A percentile compares a stretch with the other conserved stretches of the same genome.
Conservation (phyloP, 2,113 vertebrate genomes). For the Pristiophorus japonicus region DNA sequence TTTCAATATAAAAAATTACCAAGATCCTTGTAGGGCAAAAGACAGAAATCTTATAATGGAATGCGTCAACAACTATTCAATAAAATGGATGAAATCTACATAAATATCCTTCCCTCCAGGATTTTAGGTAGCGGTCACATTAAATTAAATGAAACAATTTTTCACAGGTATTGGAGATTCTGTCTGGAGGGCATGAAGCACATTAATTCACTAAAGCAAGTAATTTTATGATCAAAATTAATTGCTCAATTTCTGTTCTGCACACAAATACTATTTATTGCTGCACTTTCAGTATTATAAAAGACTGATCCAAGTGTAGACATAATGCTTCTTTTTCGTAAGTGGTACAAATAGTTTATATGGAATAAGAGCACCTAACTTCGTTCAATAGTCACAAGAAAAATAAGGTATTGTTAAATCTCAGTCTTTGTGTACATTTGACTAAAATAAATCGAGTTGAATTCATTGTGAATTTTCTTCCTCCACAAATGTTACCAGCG, state of each 20-base stretch:
- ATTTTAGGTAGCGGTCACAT: neutral
- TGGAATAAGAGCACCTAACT: neutral
- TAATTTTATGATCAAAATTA: neutral
- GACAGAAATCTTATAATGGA: neutral
- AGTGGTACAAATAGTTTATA: neutral
- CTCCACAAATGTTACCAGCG: constrained; percentile 72
- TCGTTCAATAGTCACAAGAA: neutral
- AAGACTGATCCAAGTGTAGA: neutral
- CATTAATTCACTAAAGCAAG: neutral
- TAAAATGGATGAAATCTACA: neutral
- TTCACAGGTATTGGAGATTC: neutral
- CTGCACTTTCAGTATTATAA: neutral
- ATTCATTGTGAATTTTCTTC: constrained; percentile 49
- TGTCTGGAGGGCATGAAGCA: neutral
- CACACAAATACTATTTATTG: neutral
- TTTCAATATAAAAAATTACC: neutral
- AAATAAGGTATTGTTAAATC: neutral
- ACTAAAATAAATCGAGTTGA: neutral
- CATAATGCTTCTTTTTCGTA: neutral
- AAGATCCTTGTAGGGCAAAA: neutral
- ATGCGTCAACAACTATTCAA: neutral
- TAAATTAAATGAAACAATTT: neutral
- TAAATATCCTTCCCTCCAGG: neutral
- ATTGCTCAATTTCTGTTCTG: no score
- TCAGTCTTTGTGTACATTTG: neutral